These are phyloP conservation scores for Bugula neritina DNA, from an alignment of 2,888 invertebrate species.

Conservation along the genomic window DNA sequence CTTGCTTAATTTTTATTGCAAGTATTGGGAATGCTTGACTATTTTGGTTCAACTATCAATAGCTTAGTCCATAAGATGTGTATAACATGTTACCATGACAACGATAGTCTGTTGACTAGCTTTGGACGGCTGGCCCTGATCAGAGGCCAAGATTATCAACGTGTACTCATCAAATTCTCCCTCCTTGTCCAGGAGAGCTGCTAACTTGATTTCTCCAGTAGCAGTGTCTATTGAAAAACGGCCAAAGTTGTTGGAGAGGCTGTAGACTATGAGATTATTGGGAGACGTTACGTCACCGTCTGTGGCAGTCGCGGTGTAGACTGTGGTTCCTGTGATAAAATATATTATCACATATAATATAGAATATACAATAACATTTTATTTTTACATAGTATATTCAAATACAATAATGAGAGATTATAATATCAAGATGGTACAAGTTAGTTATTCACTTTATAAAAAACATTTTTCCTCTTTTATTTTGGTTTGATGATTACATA, in stretches of 20 bases:
- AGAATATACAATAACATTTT: too few relatives aligned
- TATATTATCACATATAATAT: too few relatives aligned
- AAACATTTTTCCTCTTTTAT: too few relatives aligned
- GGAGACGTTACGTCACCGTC: conserved; percentile 9
- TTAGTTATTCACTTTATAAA: too few relatives aligned
- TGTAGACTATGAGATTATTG: conserved; percentile 3
- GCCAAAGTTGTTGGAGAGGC: conserved; percentile 4
- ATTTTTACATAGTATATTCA: too few relatives aligned
- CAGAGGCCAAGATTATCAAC: not conserved
- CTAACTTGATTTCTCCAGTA: not conserved
- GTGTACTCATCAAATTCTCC: not conserved
- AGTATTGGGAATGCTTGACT: too few relatives aligned
- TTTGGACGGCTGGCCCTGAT: not conserved
- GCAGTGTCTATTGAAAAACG: not conserved
- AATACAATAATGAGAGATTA: too few relatives aligned
- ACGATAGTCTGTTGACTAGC: conserved; percentile 13
- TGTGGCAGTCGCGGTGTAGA: not conserved
- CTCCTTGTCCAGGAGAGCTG: not conserved
- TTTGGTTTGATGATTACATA: too few relatives aligned
- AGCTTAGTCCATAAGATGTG: too few relatives aligned
- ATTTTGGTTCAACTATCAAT: too few relatives aligned
- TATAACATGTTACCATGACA: conserved; percentile 17
- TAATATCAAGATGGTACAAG: too few relatives aligned
- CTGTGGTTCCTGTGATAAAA: not conserved
- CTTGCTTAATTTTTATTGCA: too few relatives aligned